Conservation (phyloP, 2,888 invertebrate species). For the Hypolimnas misippus region DNA sequence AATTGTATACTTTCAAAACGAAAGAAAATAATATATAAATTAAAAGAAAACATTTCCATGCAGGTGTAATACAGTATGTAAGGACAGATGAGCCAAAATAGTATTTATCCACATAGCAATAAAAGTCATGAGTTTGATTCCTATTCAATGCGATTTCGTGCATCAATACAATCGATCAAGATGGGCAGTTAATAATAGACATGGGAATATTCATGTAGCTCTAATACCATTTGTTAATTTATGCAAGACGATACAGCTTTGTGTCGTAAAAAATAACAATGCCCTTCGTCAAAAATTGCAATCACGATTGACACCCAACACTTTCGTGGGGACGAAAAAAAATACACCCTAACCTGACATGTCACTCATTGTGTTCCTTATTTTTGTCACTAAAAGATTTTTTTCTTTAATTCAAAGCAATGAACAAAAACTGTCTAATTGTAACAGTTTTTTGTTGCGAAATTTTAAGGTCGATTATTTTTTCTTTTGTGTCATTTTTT, state of each 20-base stretch:
- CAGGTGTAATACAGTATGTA: slow-evolving; percentile 13
- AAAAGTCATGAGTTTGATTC: slow-evolving; percentile 10
- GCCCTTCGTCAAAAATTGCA: slow-evolving; percentile 76
- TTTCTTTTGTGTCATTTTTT: slow-evolving; percentile 58
- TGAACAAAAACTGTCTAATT: slow-evolving; percentile 82
- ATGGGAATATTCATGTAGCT: slow-evolving; percentile 81
- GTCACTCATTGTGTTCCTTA: slow-evolving; percentile 73
- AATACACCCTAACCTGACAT: slow-evolving; percentile 71
- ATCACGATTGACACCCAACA: slow-evolving; percentile 76
- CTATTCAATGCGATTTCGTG: slow-evolving; percentile 21
- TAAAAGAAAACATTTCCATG: slow-evolving; percentile 20
- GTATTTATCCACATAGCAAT: slow-evolving; percentile 6
- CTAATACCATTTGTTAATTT: slow-evolving; percentile 73
- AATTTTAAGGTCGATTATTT: slow-evolving; percentile 82
- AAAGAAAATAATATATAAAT: not conserved
- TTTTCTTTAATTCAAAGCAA: slow-evolving; percentile 66
- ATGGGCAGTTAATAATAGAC: slow-evolving; percentile 58
- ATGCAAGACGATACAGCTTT: slow-evolving; percentile 76
- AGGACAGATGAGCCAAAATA: slow-evolving; percentile 3
- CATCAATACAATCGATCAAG: slow-evolving; percentile 26
- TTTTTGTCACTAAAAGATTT: slow-evolving; percentile 78
- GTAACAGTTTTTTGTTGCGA: slow-evolving; percentile 77
- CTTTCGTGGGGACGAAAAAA: slow-evolving; percentile 62
- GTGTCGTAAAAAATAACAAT: slow-evolving; percentile 61
- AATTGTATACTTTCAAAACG: not conserved